Conservation (phyloP, 2,888 invertebrate species). For the Zele albiditarsus region DNA sequence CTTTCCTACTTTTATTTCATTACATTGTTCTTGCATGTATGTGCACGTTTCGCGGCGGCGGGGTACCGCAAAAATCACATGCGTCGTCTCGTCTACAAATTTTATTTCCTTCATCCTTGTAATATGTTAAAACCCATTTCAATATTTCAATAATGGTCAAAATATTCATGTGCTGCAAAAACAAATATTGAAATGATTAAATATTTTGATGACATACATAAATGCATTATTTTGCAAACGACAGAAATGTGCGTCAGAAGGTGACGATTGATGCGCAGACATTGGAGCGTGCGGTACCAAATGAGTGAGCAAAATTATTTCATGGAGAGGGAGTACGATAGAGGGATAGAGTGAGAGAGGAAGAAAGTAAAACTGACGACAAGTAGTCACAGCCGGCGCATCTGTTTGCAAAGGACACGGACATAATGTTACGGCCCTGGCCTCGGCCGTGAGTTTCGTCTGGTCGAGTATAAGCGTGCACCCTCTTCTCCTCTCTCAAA, state of each 20-base stretch:
- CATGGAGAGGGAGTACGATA: background rate
- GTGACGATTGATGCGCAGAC: constrained; percentile 7
- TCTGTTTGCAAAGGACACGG: constrained; percentile 12
- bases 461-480: constrained; percentile 42
- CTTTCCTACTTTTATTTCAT: constrained; percentile 28
- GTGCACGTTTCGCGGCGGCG: constrained; percentile 5
- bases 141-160: background rate
- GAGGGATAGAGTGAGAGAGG: background rate
- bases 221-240: background rate
- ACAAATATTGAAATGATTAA: no score
- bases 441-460: constrained; percentile 43
- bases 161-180: background rate
- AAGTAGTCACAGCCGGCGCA: constrained; percentile 28
- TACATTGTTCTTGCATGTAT: constrained; percentile 30
- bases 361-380: background rate
- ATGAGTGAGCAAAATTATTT: constrained; percentile 1
- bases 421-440: constrained; percentile 50
- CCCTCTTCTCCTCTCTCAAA: constrained; percentile 45
- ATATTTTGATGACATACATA: background rate
- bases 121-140: background rate
- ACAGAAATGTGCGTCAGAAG: background rate
- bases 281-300: background rate
- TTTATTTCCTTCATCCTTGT: background rate
- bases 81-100: background rate
- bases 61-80: background rate